Evolutionary conservation across 2,113 vertebrate species (phyloP).

Genomic region (Sebastes fasciatus): DNA sequence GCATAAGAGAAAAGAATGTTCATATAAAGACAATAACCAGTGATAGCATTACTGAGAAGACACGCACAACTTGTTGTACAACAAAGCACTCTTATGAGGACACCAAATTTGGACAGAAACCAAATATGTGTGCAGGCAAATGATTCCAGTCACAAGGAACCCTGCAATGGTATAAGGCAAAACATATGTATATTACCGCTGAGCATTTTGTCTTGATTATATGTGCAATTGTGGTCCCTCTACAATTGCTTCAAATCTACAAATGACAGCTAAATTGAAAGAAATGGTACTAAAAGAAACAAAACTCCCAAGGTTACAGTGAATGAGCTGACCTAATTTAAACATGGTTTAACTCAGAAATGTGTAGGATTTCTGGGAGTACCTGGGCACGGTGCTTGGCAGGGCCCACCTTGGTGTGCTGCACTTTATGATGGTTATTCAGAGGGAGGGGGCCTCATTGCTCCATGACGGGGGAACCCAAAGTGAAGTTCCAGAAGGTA

Average conservation of each 20-base stretch:
- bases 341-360: slow-evolving; percentile 16
- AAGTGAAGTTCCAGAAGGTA: slow-evolving; percentile 63
- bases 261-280: slow-evolving; percentile 1
- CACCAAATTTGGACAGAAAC: background rate
- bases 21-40: background rate
- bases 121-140: background rate
- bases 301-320: background rate
- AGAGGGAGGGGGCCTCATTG: slow-evolving; percentile 39
- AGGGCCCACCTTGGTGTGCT: slow-evolving; percentile 34
- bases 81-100: background rate
- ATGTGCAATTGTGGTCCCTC: background rate
- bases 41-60: background rate
- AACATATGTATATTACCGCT: background rate
- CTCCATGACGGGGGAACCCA: slow-evolving; percentile 49
- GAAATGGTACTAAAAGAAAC: background rate
- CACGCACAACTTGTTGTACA: background rate
- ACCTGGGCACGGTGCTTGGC: slow-evolving; percentile 31
- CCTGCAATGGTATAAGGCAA: background rate
- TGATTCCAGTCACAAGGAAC: background rate
- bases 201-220: background rate
- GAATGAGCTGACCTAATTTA: slow-evolving; percentile 5
- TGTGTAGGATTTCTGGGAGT: background rate
- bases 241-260: background rate
- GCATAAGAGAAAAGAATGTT: background rate
- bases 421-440: slow-evolving; percentile 61